phyloP scores from a whole-genome alignment of 2,113 vertebrate genomes.

The Psammodynastes pulverulentus region DNA sequence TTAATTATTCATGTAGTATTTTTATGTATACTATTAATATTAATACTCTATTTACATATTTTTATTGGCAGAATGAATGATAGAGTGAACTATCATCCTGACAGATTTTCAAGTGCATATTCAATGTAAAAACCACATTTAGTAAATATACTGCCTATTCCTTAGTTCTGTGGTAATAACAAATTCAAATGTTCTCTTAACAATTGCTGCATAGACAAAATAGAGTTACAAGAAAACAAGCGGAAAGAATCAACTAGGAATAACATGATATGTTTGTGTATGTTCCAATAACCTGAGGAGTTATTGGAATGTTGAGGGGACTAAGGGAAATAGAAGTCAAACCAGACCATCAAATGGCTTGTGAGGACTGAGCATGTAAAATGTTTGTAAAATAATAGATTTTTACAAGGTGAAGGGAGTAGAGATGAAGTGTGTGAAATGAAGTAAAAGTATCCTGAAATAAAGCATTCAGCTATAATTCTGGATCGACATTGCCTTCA shows the following conservation, averaged over 20 bases:
- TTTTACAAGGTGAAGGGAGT: background rate
- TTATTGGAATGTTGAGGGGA: background rate
- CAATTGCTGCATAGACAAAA: background rate
- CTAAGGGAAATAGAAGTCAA: background rate
- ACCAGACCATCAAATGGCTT: background rate
- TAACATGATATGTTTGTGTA: background rate
- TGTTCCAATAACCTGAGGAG: background rate
- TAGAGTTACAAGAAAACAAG: background rate
- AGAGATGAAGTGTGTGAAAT: background rate
- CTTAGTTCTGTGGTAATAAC: background rate
- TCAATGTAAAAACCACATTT: background rate
- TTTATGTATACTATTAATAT: constrained; percentile 33
- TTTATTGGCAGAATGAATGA: constrained; percentile 29
- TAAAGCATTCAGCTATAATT: background rate
- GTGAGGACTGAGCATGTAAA: background rate
- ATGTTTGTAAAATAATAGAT: background rate
- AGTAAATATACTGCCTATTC: background rate
- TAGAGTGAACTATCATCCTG: background rate
- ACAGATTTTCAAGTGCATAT: background rate
- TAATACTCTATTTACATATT: constrained; percentile 25
- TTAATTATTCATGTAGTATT: constrained; percentile 52
- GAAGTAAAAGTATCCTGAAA: background rate
- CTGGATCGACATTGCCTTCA: background rate
- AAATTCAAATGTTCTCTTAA: background rate
- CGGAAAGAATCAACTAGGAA: background rate